A percentile compares a stretch with the other conserved stretches of the same genome.
phyloP scores from a whole-genome alignment of 1,140 invertebrate species.

The Lerema accius region DNA sequence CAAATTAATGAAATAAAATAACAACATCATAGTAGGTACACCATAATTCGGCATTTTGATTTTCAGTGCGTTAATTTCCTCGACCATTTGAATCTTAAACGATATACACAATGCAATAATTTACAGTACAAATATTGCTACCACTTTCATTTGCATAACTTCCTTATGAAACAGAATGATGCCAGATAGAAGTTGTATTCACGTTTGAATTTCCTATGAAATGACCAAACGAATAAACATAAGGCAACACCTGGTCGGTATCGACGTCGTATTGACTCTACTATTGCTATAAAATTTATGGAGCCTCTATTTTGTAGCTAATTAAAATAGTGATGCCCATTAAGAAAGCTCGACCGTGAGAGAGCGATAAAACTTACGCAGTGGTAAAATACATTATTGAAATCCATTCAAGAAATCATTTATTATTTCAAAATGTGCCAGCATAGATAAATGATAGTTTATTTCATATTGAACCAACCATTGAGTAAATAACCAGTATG shows the following conservation, averaged over 20 bases:
- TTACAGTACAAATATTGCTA: too few species aligned
- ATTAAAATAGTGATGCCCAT: constrained; percentile 71
- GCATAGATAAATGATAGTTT: constrained; percentile 6
- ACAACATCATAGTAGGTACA: too few species aligned
- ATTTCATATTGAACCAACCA: too few species aligned
- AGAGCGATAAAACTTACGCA: constrained; percentile 64
- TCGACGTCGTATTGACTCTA: constrained; percentile 25
- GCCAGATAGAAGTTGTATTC: background rate
- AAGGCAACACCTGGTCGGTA: constrained; percentile 24
- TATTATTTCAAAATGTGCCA: constrained; percentile 23
- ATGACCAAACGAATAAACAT: constrained; percentile 14
- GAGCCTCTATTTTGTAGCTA: constrained; percentile 70
- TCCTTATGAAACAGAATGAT: background rate
- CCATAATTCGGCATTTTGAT: too few species aligned
- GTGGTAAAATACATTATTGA: constrained; percentile 49
- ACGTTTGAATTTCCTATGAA: background rate
- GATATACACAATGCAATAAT: too few species aligned
- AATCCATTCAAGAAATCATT: constrained; percentile 41
- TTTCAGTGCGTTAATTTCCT: too few species aligned
- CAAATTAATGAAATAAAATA: too few species aligned
- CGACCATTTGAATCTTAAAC: too few species aligned
- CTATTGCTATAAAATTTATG: constrained; percentile 70
- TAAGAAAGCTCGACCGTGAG: constrained; percentile 63
- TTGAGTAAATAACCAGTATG: too few species aligned
- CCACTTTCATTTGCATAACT: background rate